Conservation (phyloP, 2,113 vertebrate species). For the Oxyruncus cristatus region DNA sequence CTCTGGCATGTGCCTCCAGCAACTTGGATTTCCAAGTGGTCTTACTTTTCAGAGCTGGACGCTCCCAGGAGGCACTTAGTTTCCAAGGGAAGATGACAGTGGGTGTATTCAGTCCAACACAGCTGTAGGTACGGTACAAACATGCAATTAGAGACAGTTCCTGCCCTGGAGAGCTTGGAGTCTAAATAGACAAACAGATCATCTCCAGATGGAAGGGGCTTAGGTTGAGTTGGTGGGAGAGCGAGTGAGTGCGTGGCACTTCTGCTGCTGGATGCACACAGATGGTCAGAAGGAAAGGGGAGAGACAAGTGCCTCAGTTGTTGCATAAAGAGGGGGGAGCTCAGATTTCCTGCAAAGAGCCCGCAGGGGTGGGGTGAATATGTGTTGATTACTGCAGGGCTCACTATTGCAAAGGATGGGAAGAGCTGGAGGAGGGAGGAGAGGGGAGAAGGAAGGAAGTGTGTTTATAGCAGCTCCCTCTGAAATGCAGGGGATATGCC, state of each 20-base stretch:
- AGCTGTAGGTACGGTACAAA: slow-evolving; percentile 66
- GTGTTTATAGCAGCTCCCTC: background rate
- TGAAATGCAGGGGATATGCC: background rate
- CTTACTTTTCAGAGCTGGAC: slow-evolving; percentile 63
- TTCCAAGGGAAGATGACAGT: slow-evolving; percentile 66
- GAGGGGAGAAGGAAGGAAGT: background rate
- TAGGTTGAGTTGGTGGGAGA: slow-evolving; percentile 55
- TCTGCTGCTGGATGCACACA: slow-evolving; percentile 11
- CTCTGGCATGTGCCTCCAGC: slow-evolving; percentile 58
- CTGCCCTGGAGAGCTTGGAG: slow-evolving; percentile 64
- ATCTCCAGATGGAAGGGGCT: slow-evolving; percentile 62
- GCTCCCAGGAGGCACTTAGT: slow-evolving; percentile 34
- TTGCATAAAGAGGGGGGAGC: background rate
- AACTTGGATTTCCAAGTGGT: slow-evolving; percentile 56
- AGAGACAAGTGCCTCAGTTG: background rate
- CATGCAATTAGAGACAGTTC: slow-evolving; percentile 58
- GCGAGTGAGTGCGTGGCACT: slow-evolving; percentile 41
- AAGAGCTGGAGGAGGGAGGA: background rate
- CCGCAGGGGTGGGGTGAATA: background rate
- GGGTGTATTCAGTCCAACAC: slow-evolving; percentile 59
- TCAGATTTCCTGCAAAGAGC: background rate
- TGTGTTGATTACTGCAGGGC: background rate
- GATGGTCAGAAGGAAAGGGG: background rate
- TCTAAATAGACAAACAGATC: slow-evolving; percentile 67
- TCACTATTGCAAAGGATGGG: background rate